Evolutionary conservation across 35 echinoderm and acorn worm genomes (phyloP).

Genomic region (Nesometra sesokonis): DNA sequence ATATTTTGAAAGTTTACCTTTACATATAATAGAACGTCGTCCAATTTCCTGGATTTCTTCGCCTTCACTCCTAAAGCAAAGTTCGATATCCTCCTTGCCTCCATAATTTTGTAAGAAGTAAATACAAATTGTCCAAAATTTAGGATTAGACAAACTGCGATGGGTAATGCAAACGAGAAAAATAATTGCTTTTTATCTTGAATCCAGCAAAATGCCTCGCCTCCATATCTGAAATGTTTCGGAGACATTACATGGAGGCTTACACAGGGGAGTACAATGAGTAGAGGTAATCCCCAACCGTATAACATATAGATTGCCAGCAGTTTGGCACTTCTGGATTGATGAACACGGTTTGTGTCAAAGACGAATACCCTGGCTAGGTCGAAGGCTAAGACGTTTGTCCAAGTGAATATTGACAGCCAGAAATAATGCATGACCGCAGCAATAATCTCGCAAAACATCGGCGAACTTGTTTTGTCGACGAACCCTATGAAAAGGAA

Average conservation of each 20-base stretch:
- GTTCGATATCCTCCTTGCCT: not conserved
- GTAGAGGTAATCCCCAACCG: slow-evolving; percentile 24
- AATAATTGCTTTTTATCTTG: not conserved
- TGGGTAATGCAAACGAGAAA: slow-evolving; percentile 1
- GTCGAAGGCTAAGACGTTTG: slow-evolving; percentile 43
- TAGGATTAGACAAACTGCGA: not conserved
- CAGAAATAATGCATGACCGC: slow-evolving; percentile 22
- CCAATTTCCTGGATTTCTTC: not conserved
- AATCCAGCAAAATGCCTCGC: slow-evolving; percentile 13
- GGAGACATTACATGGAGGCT: not conserved
- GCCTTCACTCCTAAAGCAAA: not conserved
- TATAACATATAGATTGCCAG: slow-evolving; percentile 22
- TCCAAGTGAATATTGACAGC: slow-evolving; percentile 26
- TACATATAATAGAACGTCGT: not conserved
- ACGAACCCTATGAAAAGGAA: slow-evolving; percentile 2
- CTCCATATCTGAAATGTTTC: slow-evolving; percentile 10
- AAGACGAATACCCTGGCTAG: slow-evolving; percentile 14
- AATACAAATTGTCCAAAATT: not conserved
- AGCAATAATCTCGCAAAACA: slow-evolving; percentile 8
- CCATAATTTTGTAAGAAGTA: not conserved
- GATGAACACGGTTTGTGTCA: not conserved
- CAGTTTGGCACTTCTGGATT: not conserved
- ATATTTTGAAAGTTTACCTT: not conserved
- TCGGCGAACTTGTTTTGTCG: not conserved
- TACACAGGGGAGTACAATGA: slow-evolving; percentile 17